Evolutionary conservation across 1,140 invertebrate genomes (phyloP).

Genomic region (Stenopsyche tienmushanensis): DNA sequence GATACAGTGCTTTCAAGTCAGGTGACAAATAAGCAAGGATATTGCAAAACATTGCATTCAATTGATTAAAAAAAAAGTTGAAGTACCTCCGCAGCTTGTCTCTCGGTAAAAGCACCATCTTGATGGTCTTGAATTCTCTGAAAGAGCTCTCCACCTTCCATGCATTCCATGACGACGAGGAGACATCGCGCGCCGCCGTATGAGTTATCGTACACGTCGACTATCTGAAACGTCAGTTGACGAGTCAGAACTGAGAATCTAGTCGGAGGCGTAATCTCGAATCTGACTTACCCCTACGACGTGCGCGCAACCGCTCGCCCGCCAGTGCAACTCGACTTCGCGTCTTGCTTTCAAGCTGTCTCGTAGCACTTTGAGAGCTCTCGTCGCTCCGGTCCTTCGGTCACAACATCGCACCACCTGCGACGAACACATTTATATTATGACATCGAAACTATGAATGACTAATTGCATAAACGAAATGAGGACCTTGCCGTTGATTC

Average conservation of each 20-base stretch:
- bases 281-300: conserved; percentile 83
- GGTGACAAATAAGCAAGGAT: too few relatives aligned
- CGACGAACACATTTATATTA: conserved; percentile 14
- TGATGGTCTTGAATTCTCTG: conserved; percentile 93
- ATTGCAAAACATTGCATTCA: too few relatives aligned
- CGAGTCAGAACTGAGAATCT: neutral
- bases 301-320: conserved; percentile 84
- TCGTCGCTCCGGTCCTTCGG: conserved; percentile 46
- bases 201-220: conserved; percentile 95
- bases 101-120: conserved; percentile 92
- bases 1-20: too few relatives aligned
- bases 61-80: too few relatives aligned
- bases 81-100: conserved; percentile 68
- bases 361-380: conserved; percentile 74
- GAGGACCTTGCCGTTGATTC: conserved; percentile 94
- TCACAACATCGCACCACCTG: conserved; percentile 54
- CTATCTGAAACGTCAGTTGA: conserved; percentile 50
- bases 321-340: conserved; percentile 95
- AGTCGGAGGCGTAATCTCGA: neutral
- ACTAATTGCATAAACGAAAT: neutral
- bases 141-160: conserved; percentile 97
- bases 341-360: conserved; percentile 89
- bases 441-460: neutral
- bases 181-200: conserved; percentile 89
- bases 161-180: conserved; percentile 97